Percentiles rank a stretch among this genome's conserved stretches.
Evolutionary conservation across 1,140 invertebrate genomes (phyloP).

Genomic region (Tetragnatha versicolor): DNA sequence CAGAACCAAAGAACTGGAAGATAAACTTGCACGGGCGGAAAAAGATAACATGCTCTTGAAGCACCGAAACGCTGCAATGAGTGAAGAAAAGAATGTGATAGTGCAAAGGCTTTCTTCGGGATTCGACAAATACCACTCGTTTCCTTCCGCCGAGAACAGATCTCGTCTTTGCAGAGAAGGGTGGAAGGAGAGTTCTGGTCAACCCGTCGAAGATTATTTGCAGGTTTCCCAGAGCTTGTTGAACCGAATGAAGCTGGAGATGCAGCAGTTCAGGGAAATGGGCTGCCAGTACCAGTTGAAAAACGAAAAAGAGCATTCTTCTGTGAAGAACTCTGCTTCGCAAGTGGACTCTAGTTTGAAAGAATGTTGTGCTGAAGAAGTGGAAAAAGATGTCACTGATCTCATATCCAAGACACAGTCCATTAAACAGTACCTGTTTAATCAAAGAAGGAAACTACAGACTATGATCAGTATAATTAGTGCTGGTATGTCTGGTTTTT

Average conservation of each 20-base stretch:
- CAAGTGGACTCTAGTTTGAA: background rate
- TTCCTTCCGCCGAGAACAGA: background rate
- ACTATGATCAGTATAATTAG: background rate
- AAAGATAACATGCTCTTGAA: constrained; percentile 28
- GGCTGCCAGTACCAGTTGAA: background rate
- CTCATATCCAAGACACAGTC: background rate
- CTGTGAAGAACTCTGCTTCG: too few species aligned
- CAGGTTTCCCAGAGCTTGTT: constrained; percentile 36
- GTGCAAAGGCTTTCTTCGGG: constrained; percentile 5
- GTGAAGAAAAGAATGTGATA: background rate
- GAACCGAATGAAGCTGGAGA: constrained; percentile 36
- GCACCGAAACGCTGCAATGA: background rate
- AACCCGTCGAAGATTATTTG: background rate
- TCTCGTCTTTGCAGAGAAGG: background rate
- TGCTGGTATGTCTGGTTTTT: too few species aligned
- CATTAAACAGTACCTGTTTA: constrained; percentile 7
- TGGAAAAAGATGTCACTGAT: constrained; percentile 1
- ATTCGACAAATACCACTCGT: constrained; percentile 23
- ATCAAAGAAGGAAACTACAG: constrained; percentile 15
- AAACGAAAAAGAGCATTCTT: background rate
- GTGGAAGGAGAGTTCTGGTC: background rate
- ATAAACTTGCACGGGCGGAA: background rate
- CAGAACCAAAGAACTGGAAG: constrained; percentile 33
- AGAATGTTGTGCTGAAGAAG: background rate
- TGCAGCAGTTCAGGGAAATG: constrained; percentile 35